Base-by-base conservation (phyloP, 2,113 vertebrate species). In the Cephalopterus ornatus region DNA sequence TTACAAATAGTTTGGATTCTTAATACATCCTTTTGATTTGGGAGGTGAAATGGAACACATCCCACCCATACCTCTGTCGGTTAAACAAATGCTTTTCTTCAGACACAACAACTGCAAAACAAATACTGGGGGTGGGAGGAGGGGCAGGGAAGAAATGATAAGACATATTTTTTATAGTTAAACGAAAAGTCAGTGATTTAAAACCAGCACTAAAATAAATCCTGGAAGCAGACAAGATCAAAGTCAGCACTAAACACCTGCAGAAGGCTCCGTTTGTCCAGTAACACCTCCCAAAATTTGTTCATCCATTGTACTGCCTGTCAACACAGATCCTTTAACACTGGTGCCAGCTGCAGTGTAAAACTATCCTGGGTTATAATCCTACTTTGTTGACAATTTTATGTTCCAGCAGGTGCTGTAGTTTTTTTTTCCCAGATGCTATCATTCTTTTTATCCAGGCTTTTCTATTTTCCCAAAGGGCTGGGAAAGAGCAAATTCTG, bases 311-410 rank as follows among this genome's bases (percentile, higher is more conserved):
- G 17, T 49, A 17, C 28, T 88, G 44, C 28, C 39, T 65, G 53
- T 30, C 37, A 80, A 88, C 50, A 85, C 28, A 91, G 62, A 79
- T 27, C 53, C 37, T 76, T 93, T 93, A 62, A 79, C 41, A 62
- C 27, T 39, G 73, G 41, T 18, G 50, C 53, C 89, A 96, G 88
- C 85, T 96, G 95, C 74, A 90, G 42, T 27, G 55, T 81, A 95
- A 95, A 96, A 72, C 17, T 79, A 95, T 56, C 33, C 86, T 70
- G 65, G 47, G 53, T 37, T 66, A 56, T 92, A 94, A 94, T 93
- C 74, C 61, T 58, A 32, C n/a, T 80, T 81, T 37, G 21, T 15
- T 70, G 77, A 59, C 28, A 92, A 92, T 66, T 83, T 85, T 88
- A 79, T 90, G 59, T 79, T 76, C 46, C 46, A 91, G 89, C 84